A percentile compares a stretch with the other conserved stretches of the same genome.
phyloP scores from a whole-genome alignment of 2,797 vertebrate species.

The Lepilemur ruficaudatus region DNA sequence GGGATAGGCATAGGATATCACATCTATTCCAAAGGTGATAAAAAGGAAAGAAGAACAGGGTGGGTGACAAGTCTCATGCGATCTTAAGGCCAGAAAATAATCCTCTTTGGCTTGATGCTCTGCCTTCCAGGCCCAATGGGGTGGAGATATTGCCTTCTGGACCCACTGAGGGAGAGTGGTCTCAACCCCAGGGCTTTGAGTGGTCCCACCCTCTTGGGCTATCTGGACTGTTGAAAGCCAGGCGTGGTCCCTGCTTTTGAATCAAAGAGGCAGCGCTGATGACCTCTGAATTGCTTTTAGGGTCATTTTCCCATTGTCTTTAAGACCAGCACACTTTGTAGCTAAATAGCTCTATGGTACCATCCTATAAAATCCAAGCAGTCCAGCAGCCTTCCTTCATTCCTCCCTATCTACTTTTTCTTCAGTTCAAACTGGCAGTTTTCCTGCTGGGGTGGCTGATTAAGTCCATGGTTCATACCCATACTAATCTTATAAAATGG shows the following conservation, averaged over 20 bases:
- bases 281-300: neutral
- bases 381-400: neutral
- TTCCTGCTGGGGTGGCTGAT: neutral
- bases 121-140: neutral
- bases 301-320: neutral
- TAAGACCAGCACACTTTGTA: neutral
- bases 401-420: neutral
- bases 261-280: neutral
- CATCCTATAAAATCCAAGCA: neutral
- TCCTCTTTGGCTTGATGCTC: neutral
- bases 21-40: neutral
- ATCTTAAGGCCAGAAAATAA: neutral
- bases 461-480: neutral
- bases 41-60: neutral
- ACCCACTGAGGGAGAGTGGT: neutral
- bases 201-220: neutral
- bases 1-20: neutral
- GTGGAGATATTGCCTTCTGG: neutral
- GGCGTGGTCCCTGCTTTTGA: neutral
- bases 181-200: neutral
- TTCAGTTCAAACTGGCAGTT: neutral
- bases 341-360: neutral
- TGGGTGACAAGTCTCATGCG: neutral
- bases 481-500: neutral
- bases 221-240: neutral